phyloP scores from a whole-genome alignment of 2,113 vertebrate genomes.

The Amphiprion ocellaris region DNA sequence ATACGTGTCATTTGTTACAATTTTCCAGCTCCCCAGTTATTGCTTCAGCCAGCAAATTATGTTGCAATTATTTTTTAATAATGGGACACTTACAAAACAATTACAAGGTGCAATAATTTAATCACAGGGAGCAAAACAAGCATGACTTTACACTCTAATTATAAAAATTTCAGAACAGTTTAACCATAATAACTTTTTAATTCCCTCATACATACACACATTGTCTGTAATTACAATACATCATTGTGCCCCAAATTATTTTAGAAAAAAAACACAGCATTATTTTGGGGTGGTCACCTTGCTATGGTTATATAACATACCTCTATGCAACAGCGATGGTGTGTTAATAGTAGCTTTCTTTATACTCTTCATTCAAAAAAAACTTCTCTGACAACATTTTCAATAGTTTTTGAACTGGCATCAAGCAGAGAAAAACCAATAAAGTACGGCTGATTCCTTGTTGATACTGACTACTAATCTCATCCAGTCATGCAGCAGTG shows the following conservation, averaged over 20 bases:
- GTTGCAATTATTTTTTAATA: slow-evolving; percentile 10
- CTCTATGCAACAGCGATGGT: neutral
- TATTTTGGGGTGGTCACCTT: neutral
- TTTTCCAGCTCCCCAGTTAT: neutral
- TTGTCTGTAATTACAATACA: neutral
- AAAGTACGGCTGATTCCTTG: neutral
- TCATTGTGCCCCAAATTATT: neutral
- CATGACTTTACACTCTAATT: neutral
- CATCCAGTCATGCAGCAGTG: slow-evolving; percentile 10
- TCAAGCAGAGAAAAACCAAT: slow-evolving; percentile 8
- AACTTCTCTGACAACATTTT: neutral
- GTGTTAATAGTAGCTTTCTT: neutral
- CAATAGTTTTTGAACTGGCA: neutral
- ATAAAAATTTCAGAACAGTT: slow-evolving; percentile 23
- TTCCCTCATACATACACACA: neutral
- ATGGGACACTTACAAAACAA: slow-evolving; percentile 2
- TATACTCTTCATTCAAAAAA: neutral
- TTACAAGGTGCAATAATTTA: neutral
- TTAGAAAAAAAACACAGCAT: neutral
- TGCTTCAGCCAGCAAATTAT: neutral
- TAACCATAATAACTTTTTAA: slow-evolving; percentile 16
- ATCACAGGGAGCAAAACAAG: slow-evolving; percentile 1
- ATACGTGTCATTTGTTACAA: neutral
- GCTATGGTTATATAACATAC: neutral
- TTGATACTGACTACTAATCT: slow-evolving; percentile 11